phyloP scores from a whole-genome alignment of 2,113 vertebrate species.

The Ammodytes dubius region DNA sequence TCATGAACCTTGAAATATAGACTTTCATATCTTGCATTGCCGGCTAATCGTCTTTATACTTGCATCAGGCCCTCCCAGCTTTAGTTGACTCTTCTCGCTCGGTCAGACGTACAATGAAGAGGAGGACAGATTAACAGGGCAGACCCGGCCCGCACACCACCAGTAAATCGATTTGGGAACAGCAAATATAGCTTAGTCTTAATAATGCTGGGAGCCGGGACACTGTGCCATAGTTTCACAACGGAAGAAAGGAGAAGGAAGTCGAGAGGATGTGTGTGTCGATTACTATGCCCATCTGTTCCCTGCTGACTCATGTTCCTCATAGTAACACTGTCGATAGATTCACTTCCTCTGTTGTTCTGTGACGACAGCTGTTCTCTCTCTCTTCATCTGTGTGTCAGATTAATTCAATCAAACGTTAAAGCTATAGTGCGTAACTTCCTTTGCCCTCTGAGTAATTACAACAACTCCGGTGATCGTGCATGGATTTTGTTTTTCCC shows the following conservation, averaged over 20 bases:
- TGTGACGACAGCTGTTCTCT: constrained; percentile 26
- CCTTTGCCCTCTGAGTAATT: too few relatives aligned
- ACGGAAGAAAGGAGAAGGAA: constrained; percentile 1
- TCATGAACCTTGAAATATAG: not conserved
- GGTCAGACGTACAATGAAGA: constrained; percentile 18
- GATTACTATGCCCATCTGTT: constrained; percentile 50
- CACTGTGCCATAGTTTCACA: constrained; percentile 22
- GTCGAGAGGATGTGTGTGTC: constrained; percentile 21
- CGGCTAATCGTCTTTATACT: constrained; percentile 15
- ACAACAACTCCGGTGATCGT: too few relatives aligned
- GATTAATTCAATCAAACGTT: constrained; percentile 34
- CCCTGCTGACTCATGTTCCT: constrained; percentile 54
- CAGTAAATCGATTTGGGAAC: constrained; percentile 33
- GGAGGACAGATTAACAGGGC: constrained; percentile 34
- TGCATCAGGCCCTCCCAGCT: constrained; percentile 3
- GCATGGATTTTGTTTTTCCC: too few relatives aligned
- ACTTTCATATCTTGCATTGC: not conserved
- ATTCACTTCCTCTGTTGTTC: constrained; percentile 31
- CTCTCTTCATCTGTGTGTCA: constrained; percentile 18
- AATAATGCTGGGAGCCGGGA: constrained; percentile 12
- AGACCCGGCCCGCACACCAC: constrained; percentile 30
- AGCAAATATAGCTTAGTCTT: constrained; percentile 52
- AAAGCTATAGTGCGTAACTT: too few relatives aligned
- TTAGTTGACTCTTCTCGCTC: constrained; percentile 1
- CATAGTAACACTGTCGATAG: constrained; percentile 32